Percentiles rank a stretch among this genome's conserved stretches.
phyloP scores from a whole-genome alignment of 2,888 invertebrate species.

The Listrodromus nycthemerus region DNA sequence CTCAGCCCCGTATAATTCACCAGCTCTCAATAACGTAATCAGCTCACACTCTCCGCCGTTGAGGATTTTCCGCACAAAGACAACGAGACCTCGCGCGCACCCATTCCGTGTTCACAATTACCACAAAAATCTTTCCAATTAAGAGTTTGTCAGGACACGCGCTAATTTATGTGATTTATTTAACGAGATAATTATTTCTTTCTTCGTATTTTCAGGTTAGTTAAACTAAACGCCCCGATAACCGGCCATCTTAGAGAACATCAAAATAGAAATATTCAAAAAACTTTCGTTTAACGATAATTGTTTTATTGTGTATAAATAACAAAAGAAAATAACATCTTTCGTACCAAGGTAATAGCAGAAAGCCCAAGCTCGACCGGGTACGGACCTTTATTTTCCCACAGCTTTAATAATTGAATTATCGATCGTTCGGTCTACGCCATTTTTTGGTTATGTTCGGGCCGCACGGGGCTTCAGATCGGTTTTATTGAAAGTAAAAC shows the following conservation, averaged over 20 bases:
- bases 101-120: background rate
- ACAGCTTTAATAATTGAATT: background rate
- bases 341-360: too few species aligned
- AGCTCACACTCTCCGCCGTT: background rate
- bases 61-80: conserved; percentile 2
- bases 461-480: background rate
- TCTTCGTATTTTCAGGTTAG: background rate
- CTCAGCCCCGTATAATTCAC: conserved; percentile 13
- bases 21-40: conserved; percentile 1
- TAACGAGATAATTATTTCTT: background rate
- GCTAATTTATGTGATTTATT: background rate
- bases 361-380: too few species aligned
- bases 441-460: background rate
- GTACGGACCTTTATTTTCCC: too few species aligned
- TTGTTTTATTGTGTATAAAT: too few species aligned
- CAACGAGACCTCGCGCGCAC: background rate
- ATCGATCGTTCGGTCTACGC: background rate
- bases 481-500: background rate
- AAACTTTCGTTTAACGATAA: too few species aligned
- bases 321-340: too few species aligned
- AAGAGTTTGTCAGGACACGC: background rate
- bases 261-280: too few species aligned
- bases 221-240: too few species aligned
- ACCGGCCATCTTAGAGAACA: too few species aligned
- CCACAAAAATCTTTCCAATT: conserved; percentile 17